phyloP scores from a whole-genome alignment of 2,113 vertebrate genomes.

The Emydocephalus ijimae region DNA sequence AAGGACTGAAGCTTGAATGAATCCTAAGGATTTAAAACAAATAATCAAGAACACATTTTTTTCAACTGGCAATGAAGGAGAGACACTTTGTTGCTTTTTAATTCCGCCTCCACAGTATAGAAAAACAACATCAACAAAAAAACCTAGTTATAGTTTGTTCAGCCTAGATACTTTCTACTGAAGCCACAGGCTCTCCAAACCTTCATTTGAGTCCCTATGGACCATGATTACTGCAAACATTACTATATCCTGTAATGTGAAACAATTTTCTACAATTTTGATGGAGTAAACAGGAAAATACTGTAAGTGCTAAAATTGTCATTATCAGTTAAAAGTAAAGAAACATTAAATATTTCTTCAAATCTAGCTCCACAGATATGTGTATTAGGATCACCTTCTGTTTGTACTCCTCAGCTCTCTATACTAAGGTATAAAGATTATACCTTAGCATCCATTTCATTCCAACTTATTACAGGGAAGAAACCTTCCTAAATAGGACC shows the following conservation, averaged over 20 bases:
- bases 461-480: neutral
- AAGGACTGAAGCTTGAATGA: neutral
- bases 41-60: neutral
- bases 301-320: neutral
- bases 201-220: neutral
- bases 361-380: neutral
- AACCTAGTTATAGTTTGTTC: neutral
- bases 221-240: neutral
- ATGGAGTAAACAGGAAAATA: neutral
- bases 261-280: neutral
- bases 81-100: neutral
- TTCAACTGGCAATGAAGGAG: neutral
- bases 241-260: neutral
- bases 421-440: neutral
- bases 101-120: neutral
- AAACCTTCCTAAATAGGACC: neutral
- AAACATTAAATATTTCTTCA: neutral
- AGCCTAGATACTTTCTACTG: neutral
- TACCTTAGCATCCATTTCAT: neutral
- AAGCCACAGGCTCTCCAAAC: neutral
- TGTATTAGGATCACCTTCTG: neutral
- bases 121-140: neutral
- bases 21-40: neutral
- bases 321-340: neutral
- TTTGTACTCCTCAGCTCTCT: neutral